Base-by-base conservation (phyloP, 2,797 vertebrate species). In the Botia kubotai region DNA sequence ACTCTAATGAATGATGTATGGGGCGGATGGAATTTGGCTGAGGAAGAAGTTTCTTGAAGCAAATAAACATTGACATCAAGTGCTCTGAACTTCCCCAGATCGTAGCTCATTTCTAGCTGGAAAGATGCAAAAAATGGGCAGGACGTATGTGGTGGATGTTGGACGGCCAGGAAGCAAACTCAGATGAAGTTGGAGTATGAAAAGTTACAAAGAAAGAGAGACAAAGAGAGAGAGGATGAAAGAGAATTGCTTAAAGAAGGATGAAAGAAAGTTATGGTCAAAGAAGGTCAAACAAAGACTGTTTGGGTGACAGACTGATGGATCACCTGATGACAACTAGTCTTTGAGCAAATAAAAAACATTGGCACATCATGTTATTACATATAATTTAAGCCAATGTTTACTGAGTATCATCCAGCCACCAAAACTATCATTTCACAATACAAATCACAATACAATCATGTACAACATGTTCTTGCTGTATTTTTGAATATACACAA, bases 281-380 rank as follows among this genome's bases (percentile, higher is more conserved):
- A 57, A 69, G 63, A 72, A 60, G 76, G 70, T 79, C 76, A 79
- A 74, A 16, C 19, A 69, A 67, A 73, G 71, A 71, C 39, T 69
- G 53, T 60, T 29, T 39, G 71, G 48, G 50, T 53, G 82, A 86
- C 75, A 81, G 82, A 79, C 75, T 81, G 84, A 86, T 79, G 57
- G 74, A 86, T 83, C 75, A 79, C 65, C 71, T 78, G 76, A 81
- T 14, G 60, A 80, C 58, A 63, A 67, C 68, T 8, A 57, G 50
- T 66, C 50, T 33, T 13, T 80, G 52, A 72, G 75, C 29, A 82
- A 46, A 69, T 33, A 52, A 60, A 76, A 79, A 58, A 83, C 52
- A 23, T 14, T 46, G 36, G 26, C 12, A 63, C 60, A 33, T 26
- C 11, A 2, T 14, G 23, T 2, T 2, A 23, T 23, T 58, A 13